Base-by-base conservation (phyloP, 2,113 vertebrate genomes). In the Microtus richardsoni region DNA sequence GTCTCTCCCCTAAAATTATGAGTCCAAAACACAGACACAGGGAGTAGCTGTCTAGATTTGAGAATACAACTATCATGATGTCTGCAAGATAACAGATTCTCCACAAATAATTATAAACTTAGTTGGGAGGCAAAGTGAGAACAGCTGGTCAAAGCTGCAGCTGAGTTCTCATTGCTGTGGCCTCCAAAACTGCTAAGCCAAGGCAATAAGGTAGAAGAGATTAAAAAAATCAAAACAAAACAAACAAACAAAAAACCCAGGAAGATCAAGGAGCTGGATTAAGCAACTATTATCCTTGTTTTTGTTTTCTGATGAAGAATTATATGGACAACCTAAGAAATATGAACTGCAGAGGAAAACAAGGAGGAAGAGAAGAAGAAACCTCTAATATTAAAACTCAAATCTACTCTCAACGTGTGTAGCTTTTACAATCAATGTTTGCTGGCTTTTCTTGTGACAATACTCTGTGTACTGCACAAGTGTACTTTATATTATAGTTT, bases 101-200 rank as follows among this genome's bases (percentile, higher is more conserved):
- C n/a, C 79, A 62, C 24, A 95, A 77, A 49, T 79, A 92, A 89
- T 54, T 93, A 52, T 68, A 62, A 91, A 78, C 77, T 94, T 54
- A 85, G 33, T 66, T 82, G 39, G 84, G 77, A 88, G 26, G 22
- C 60, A 52, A 62, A 88, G 49, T 3, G 28, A 70, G 41, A 94
- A 47, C 10, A 90, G 16, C 28, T 91, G 44, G 10, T 52, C 41
- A 89, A 8, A 62, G 7, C 3, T 0, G 24, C 54, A 84, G 47
- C 66, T 96, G 83, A 84, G n/a, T 21, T 80, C 26, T 79, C 22
- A 16, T 28, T 68, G 13, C 10, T 75, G 33, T 92, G 47, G 14
- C 21, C 12, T 86, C 47, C 30, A n/a, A 89, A 91, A 88, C 3
- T 52, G 44, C 58, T 75, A 8, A 39, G 64, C 9, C 19, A 44